phyloP scores from a whole-genome alignment of 2,888 invertebrate genomes.

The Hydraecia micacea region DNA sequence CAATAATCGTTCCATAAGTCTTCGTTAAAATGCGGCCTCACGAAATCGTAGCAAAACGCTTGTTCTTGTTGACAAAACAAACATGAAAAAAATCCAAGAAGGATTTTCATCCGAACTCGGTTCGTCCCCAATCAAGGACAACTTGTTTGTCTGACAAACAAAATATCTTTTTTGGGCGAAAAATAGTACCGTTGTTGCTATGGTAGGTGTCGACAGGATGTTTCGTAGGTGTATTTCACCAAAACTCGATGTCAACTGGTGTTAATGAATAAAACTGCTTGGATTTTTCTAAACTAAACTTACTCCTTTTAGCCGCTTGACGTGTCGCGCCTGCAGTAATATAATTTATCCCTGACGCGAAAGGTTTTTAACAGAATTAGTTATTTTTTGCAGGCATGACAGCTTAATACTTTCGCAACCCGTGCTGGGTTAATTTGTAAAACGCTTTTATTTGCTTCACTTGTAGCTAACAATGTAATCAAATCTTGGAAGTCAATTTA shows the following conservation, averaged over 20 bases:
- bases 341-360: background rate
- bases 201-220: slow-evolving; percentile 2
- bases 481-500: background rate
- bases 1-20: slow-evolving; percentile 59
- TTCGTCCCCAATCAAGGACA: slow-evolving; percentile 56
- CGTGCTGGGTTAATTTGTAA: background rate
- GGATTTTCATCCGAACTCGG: slow-evolving; percentile 38
- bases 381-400: background rate
- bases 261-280: background rate
- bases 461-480: background rate
- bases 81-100: slow-evolving; percentile 52
- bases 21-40: slow-evolving; percentile 77
- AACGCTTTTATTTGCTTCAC: background rate
- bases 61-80: slow-evolving; percentile 67
- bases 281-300: background rate
- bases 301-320: background rate
- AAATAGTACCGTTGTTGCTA: slow-evolving; percentile 28
- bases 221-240: background rate
- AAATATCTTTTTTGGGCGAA: slow-evolving; percentile 43
- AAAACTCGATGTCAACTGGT: background rate
- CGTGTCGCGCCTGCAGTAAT: background rate
- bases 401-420: background rate
- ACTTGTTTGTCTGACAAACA: slow-evolving; percentile 60
- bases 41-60: slow-evolving; percentile 67
- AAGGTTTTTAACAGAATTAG: background rate